Percentiles rank a stretch among this genome's conserved stretches.
Conservation (phyloP, 2,113 vertebrate species). For the Myodes glareolus region DNA sequence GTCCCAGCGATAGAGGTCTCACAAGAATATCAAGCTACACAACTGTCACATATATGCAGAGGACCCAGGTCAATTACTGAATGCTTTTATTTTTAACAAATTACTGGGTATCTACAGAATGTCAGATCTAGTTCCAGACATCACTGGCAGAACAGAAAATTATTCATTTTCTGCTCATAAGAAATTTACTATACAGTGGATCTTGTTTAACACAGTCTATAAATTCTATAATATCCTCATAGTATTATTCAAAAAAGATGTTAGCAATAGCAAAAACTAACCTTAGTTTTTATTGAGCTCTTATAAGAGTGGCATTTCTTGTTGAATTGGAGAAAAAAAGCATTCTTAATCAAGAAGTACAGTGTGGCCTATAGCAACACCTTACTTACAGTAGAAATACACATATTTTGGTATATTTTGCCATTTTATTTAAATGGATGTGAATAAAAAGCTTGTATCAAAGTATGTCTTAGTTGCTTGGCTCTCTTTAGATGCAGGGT, state of each 20-base stretch:
- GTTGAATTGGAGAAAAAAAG: neutral
- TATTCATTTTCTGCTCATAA: neutral
- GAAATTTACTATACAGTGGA: neutral
- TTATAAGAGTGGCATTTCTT: conserved; percentile 38
- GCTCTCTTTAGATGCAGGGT: neutral
- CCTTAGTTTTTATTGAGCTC: neutral
- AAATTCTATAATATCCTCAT: neutral
- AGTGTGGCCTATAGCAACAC: neutral
- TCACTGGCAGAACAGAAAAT: neutral
- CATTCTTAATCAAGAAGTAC: neutral
- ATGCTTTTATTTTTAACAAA: neutral
- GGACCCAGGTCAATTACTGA: neutral
- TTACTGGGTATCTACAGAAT: neutral
- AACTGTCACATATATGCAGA: too few relatives aligned
- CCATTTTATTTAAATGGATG: neutral
- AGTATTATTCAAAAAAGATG: neutral
- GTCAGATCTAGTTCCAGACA: neutral
- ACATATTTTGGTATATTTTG: neutral
- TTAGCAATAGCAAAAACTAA: conserved; percentile 26
- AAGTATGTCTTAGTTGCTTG: neutral
- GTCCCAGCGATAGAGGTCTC: too few relatives aligned
- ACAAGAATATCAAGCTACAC: too few relatives aligned
- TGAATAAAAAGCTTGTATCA: neutral
- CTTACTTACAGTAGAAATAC: conserved; percentile 27
- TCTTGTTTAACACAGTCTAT: neutral